phyloP scores from a whole-genome alignment of 2,888 invertebrate genomes.

The Salpingus planirostris region DNA sequence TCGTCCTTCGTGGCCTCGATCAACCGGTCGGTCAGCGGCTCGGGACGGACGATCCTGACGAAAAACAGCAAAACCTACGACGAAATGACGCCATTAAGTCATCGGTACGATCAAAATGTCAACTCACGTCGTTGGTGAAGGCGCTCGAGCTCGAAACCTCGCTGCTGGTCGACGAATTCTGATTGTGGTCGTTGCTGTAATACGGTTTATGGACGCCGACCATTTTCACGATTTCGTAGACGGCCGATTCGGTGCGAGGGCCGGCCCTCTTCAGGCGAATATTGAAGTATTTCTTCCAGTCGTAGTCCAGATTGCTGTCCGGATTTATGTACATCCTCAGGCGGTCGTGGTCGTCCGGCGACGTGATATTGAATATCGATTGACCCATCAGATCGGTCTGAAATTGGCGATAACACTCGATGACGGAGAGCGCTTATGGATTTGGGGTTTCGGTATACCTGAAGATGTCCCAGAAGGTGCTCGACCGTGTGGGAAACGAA shows the following conservation, averaged over 20 bases:
- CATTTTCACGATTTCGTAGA: conserved; percentile 59
- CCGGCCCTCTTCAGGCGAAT: conserved; percentile 55
- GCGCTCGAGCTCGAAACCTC: conserved; percentile 2
- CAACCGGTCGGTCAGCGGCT: conserved; percentile 56
- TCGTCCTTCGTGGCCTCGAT: conserved; percentile 68
- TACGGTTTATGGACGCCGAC: conserved; percentile 46
- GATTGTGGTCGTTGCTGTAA: conserved; percentile 13
- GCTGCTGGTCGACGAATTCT: conserved; percentile 11
- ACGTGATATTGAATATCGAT: conserved; percentile 72
- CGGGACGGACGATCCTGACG: conserved; percentile 62
- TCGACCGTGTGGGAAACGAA: conserved; percentile 79
- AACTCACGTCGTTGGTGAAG: too few species aligned
- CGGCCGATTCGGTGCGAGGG: conserved; percentile 60
- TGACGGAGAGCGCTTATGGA: not conserved
- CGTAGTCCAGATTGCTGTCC: conserved; percentile 41
- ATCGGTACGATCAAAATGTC: too few species aligned
- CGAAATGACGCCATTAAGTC: too few species aligned
- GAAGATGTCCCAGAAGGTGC: conserved; percentile 75
- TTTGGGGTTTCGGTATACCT: conserved; percentile 43
- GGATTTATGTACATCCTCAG: conserved; percentile 54
- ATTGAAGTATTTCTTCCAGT: conserved; percentile 48
- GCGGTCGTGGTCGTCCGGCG: conserved; percentile 68
- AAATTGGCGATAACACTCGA: conserved; percentile 22
- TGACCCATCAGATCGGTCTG: conserved; percentile 78
- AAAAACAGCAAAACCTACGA: conserved; percentile 59